Base-by-base conservation (phyloP, 1,140 invertebrate species). In the Pantala flavescens region DNA sequence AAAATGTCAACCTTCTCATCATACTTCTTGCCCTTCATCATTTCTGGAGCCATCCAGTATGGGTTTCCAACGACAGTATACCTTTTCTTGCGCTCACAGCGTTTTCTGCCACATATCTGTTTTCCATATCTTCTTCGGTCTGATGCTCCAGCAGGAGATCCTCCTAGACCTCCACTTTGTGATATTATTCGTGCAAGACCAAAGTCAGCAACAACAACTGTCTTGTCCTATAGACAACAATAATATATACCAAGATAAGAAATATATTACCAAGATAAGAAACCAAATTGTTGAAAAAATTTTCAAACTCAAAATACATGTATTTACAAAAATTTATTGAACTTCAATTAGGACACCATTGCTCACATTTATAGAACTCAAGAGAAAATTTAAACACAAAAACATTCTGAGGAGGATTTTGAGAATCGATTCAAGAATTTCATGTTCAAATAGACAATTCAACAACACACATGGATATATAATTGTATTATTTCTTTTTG, bases 11-110 rank as follows among this genome's bases (percentile, higher is more conserved):
- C 95, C 84, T 97, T 96, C 82, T 98, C 95, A 82, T 98, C 94
- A 82, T 98, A 98, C 78, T 94, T 93, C 77, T 95, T 91, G 24
- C 95, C 96, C 82, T 93, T 94, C 89, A 98, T 95, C 91, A 97
- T 97, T 83, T 98, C 97, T 7, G 97, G 97, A 0, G 96, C 96
- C 95, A 98, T 98, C 95, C 95, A 98, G 81, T 97, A 98, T 9
- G 95, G 96, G 85, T 96, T 97, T 0, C 96, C 96, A 0, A 98
- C 94, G 23, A 96, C 91, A 71, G 90, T 91, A 78, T 89, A 90
- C 23, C 90, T 80, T 78, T 90, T 90, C 76, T 90, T 90, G 10
- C 89, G 81, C 77, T 90, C 89, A 78, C 84, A 84, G 77, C 86
- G 81, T 82, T 78, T 85, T 80, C 76, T 83, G 80, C 75, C 81